Evolutionary conservation across 2,888 invertebrate genomes (phyloP), one percentile per base, ranked within the genome.

Genomic region (Athalia circularis): DNA sequence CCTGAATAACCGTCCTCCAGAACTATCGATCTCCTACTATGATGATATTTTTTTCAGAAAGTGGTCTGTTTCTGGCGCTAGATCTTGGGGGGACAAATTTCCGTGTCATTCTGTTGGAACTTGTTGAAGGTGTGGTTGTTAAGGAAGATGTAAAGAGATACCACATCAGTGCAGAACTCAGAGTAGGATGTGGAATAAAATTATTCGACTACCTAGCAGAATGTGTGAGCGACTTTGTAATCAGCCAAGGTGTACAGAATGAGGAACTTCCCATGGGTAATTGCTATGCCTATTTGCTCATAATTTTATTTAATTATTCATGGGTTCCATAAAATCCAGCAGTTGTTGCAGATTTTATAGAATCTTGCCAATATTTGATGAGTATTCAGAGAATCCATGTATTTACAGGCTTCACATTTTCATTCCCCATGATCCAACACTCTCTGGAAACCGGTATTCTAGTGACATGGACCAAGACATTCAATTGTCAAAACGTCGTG

Each of bases 21-120:
- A 59, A 29, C 48, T 72, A 72, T 65, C 6, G n/a, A 50, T 11
- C 45, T 47, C 13, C 47, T 0, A 62, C 45, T n/a, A 29, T 70
- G n/a, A 11, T 29, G 43, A 0, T 13, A 6, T 15, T 70, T 64
- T 77, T 85, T 84, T 80, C 87, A 83, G 88, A 95, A 95, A 95
- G 91, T 93, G 96, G 96, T 0, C 92, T 94, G 70, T 96, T 93
- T 88, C 89, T 96, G 83, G 96, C 96, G 3, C 90, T 96, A 82
- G 96, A 96, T 89, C 92, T 96, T 79, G 96, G 96, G 3, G 96
- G 96, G 29, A 96, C 96, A 45, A 96, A 96, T 91, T 96, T 96
- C 89, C 92, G 96, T 8, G 93, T 96, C 11, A 91, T 96, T 45
- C 90, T 94, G 61, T 89, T 95, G 83, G 93, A 94, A 83, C 90